Conservation (phyloP, 1,140 invertebrate genomes). For the Colletes gigas region DNA sequence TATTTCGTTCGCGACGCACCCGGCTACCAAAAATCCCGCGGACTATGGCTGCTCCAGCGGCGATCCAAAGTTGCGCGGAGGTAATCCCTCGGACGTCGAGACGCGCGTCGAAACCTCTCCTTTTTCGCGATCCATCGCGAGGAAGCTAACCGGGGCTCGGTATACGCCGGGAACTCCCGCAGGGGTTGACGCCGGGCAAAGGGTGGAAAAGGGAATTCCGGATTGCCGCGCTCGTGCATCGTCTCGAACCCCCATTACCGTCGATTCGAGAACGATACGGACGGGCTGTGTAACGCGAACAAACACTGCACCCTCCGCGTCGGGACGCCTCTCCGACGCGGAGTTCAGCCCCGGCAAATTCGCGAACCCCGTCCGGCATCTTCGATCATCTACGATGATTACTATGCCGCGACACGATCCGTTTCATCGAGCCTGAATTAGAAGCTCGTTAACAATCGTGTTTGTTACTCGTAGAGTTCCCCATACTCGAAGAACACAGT, state of each 20-base stretch:
- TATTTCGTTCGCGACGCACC: not conserved
- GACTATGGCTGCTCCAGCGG: slow-evolving; percentile 2
- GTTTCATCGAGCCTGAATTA: no score
- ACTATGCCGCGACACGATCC: slow-evolving; percentile 19
- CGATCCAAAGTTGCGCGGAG: slow-evolving; percentile 19
- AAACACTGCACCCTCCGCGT: slow-evolving; percentile 40
- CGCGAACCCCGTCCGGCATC: not conserved
- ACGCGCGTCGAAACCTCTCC: slow-evolving; percentile 18
- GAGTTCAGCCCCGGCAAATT: not conserved
- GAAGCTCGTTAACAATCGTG: no score
- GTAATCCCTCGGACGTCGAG: slow-evolving; percentile 32
- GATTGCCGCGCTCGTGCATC: slow-evolving; percentile 44
- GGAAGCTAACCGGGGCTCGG: slow-evolving; percentile 38
- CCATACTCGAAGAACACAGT: no score
- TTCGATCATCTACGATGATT: not conserved
- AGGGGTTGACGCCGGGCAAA: slow-evolving; percentile 52
- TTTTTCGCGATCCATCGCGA: slow-evolving; percentile 50
- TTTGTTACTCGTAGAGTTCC: no score
- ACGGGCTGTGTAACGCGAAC: slow-evolving; percentile 22
- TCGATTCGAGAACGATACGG: slow-evolving; percentile 47
- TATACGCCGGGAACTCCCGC: slow-evolving; percentile 15
- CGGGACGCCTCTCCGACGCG: not conserved
- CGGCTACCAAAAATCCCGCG: not conserved
- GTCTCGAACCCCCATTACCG: slow-evolving; percentile 50
- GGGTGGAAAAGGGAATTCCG: slow-evolving; percentile 50